phyloP scores from a whole-genome alignment of 2,888 invertebrate genomes.

The Endotricha flammealis region DNA sequence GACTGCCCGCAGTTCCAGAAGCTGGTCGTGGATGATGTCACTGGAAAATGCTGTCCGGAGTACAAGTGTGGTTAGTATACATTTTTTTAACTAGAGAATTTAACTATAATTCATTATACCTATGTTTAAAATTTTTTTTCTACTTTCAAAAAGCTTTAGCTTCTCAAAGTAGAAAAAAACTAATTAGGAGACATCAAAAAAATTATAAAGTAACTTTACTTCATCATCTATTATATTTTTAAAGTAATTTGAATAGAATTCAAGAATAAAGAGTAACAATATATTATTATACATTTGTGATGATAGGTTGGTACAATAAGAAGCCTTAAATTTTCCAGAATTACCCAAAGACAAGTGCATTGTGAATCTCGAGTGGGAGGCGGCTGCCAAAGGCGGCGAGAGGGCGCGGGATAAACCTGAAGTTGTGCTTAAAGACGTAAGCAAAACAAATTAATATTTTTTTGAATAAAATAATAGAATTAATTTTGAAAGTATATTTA shows the following conservation, averaged over 20 bases:
- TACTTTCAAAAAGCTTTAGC: too few relatives aligned
- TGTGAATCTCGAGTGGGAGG: constrained; percentile 75
- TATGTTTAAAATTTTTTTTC: too few relatives aligned
- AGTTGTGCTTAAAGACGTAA: constrained; percentile 75
- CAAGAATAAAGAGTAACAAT: too few relatives aligned
- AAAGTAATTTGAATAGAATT: too few relatives aligned
- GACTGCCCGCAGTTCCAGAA: constrained; percentile 79
- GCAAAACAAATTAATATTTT: constrained; percentile 18
- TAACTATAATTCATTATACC: too few relatives aligned
- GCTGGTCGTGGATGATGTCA: constrained; percentile 38
- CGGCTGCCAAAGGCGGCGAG: constrained; percentile 76
- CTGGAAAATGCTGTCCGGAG: constrained; percentile 81
- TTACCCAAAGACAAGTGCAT: constrained; percentile 82
- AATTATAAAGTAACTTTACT: too few relatives aligned
- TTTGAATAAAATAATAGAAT: not conserved
- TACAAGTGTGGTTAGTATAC: constrained; percentile 79
- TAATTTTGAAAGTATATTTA: too few relatives aligned
- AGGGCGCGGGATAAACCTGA: constrained; percentile 58
- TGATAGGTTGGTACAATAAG: too few relatives aligned
- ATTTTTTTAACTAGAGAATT: not conserved
- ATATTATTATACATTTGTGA: too few relatives aligned
- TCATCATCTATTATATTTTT: too few relatives aligned
- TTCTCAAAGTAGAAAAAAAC: too few relatives aligned
- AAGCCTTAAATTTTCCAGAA: constrained; percentile 53
- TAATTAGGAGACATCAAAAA: too few relatives aligned